Conservation (phyloP, 2,113 vertebrate species). For the Peucedramus taeniatus region DNA sequence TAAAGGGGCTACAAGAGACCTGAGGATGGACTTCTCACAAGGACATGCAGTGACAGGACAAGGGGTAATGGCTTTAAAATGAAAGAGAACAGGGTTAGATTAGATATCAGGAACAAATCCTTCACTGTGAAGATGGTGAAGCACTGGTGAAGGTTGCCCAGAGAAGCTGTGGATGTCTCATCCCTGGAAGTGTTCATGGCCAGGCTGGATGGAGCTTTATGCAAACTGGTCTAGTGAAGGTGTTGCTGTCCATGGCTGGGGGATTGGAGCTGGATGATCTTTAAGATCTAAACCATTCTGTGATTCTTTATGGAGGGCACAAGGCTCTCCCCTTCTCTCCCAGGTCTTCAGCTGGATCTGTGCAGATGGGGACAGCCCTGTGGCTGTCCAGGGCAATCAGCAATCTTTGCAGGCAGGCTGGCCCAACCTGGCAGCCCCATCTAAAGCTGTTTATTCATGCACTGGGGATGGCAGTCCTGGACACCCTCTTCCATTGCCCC, state of each 20-base stretch:
- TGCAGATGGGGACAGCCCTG: background rate
- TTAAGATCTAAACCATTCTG: background rate
- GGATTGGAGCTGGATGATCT: background rate
- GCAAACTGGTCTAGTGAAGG: background rate
- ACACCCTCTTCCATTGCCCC: background rate
- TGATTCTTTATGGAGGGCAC: background rate
- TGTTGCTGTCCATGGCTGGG: background rate
- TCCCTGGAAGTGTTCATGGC: background rate
- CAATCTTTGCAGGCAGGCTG: background rate
- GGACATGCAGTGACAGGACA: background rate
- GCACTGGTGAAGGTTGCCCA: background rate
- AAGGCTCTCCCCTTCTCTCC: background rate
- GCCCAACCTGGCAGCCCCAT: fast-evolving
- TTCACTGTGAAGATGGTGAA: background rate
- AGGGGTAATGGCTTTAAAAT: background rate
- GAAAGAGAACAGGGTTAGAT: background rate
- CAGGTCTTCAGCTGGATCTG: background rate
- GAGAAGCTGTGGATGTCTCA: background rate
- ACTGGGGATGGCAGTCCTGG: fast-evolving
- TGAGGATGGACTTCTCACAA: background rate
- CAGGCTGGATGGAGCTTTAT: background rate
- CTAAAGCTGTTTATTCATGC: background rate
- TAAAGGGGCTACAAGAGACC: background rate
- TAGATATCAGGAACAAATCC: background rate
- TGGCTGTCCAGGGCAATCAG: background rate